Percentiles rank a stretch among this genome's conserved stretches.
These are phyloP conservation scores for Hydrozoanthus tunicans DNA, from an alignment of 64 coral and sea anemone genomes.

Conservation along the genomic window DNA sequence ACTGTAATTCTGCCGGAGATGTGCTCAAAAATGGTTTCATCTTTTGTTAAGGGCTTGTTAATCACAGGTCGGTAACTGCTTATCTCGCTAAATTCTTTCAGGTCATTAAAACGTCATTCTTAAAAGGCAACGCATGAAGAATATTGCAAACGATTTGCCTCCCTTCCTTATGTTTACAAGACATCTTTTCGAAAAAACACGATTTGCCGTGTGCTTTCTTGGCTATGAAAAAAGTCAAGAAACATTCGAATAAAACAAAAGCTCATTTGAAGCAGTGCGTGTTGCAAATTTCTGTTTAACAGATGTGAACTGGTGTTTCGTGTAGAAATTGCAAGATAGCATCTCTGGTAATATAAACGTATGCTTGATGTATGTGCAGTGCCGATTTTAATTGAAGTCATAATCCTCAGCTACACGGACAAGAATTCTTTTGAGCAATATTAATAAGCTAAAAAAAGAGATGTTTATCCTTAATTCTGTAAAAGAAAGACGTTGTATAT, in stretches of 20 bases:
- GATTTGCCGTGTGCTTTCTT: background rate
- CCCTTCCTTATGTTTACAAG: constrained; percentile 4
- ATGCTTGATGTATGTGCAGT: constrained; percentile 16
- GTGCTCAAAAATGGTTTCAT: constrained; percentile 43
- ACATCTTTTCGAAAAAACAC: background rate
- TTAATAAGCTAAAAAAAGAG: background rate
- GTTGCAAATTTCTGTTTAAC: constrained; percentile 50
- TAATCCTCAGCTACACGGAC: background rate
- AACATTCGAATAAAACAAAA: background rate
- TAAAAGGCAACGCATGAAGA: background rate
- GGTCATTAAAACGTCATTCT: constrained; percentile 56
- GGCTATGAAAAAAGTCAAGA: background rate
- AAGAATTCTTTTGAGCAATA: constrained; percentile 8
- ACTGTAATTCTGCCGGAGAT: constrained; percentile 26
- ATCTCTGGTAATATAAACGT: constrained; percentile 53
- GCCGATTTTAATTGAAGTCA: constrained; percentile 30
- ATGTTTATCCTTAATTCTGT: background rate
- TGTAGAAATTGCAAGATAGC: constrained; percentile 31
- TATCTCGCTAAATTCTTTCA: constrained; percentile 59
- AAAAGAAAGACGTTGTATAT: background rate
- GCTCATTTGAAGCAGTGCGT: constrained; percentile 18
- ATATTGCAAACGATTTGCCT: background rate
- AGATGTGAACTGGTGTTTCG: constrained; percentile 49
- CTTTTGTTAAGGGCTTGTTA: constrained; percentile 43
- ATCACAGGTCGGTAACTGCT: constrained; percentile 44